Evolutionary conservation across 2,113 vertebrate species (phyloP), one percentile per base, ranked within the genome.

Genomic region (Oceanites oceanicus): DNA sequence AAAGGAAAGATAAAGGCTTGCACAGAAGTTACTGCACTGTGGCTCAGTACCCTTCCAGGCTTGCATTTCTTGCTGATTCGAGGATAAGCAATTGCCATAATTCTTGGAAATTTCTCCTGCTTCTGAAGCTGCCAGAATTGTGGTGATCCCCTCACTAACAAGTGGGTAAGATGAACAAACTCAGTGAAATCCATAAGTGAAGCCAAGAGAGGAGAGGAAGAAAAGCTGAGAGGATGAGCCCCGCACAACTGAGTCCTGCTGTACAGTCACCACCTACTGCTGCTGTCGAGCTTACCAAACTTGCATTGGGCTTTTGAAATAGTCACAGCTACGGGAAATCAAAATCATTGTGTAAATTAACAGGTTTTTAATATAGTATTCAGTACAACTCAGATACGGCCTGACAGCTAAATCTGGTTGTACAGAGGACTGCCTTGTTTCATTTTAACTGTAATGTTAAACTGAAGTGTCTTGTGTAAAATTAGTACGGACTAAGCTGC

Each of bases 201-300:
- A 71, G 65, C n/a, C 67, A n/a, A 4, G 15, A 82, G 23, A 68
- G 21, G 14, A 85, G 53, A 73, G 26, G 36, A 45, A 36, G 53
- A 36, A 45, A 40, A 58, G 55, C 45, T 29, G 29, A 50, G 61
- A 81, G 67, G 50, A 55, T 19, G 36, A 68, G 55, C 42, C 56
- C 47, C 34, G 34, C 26, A 45, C 32, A 61, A 17, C 34, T 2
- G 36, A 15, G 45, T 25, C 38, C 56, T 84, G 68, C 73, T 18
- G 15, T 6, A 2, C 1, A 1, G 45, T 45, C 42, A 67, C 45
- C 17, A 14, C 40, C 21, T 2, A 3, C 36, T 16, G 26, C 56
- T 91, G 52, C 61, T 29, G 2, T 5, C 5, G 0, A 73, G 44
- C 47, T 25, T 16, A 22, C 56, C n/a, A 34, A 73, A 11, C 75